Evolutionary conservation across 2,113 vertebrate genomes (phyloP).

Genomic region (Phalacrocorax carbo): DNA sequence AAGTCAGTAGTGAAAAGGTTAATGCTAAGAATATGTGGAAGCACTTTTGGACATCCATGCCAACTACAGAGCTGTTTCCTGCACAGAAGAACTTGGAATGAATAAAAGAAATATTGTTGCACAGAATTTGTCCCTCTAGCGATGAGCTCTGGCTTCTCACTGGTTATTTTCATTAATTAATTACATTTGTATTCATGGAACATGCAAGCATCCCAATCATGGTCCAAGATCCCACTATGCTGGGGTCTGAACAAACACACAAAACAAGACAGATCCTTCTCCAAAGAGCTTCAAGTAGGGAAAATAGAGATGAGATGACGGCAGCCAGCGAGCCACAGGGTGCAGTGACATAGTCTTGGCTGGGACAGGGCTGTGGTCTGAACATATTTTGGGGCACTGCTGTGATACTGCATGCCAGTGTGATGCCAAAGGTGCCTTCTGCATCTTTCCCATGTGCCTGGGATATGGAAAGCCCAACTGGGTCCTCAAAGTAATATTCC

Average conservation of each 20-base stretch:
- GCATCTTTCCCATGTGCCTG: background rate
- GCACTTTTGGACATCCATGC: background rate
- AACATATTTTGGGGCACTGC: background rate
- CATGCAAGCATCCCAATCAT: background rate
- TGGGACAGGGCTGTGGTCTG: background rate
- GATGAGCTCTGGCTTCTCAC: background rate
- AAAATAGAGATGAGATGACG: background rate
- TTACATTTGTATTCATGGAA: background rate
- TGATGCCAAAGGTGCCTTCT: background rate
- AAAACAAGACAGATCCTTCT: background rate
- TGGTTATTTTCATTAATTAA: slow-evolving; percentile 1
- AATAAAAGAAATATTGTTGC: background rate
- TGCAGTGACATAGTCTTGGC: background rate
- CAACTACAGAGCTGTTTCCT: background rate
- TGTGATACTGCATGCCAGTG: background rate
- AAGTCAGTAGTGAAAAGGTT: background rate
- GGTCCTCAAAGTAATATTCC: background rate
- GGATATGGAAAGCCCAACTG: background rate
- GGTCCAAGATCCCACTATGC: background rate
- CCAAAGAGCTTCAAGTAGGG: background rate
- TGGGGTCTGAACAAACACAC: background rate
- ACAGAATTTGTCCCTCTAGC: background rate
- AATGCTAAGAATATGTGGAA: background rate
- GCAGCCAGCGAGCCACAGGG: background rate
- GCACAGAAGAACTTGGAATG: background rate